A percentile compares a stretch with the other conserved stretches of the same genome.
These are phyloP conservation scores for Melopsittacus undulatus DNA, from an alignment of 2,797 vertebrate species.

Conservation along the genomic window DNA sequence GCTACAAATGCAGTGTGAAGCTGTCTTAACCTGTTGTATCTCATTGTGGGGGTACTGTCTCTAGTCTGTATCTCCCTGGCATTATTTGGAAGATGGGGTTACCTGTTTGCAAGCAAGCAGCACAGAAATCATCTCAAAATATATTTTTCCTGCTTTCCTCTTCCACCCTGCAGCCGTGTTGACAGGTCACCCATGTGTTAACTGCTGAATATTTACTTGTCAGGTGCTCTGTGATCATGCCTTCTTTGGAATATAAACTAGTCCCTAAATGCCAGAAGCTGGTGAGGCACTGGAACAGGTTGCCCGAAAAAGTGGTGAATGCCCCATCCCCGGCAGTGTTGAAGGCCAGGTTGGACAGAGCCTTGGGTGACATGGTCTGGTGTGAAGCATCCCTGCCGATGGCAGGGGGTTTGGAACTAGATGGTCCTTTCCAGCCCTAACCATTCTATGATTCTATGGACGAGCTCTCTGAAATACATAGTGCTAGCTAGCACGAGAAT, in stretches of 20 bases:
- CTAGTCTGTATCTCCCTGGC: background rate
- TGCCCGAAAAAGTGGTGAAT: background rate
- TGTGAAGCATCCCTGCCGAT: background rate
- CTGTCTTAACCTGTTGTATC: background rate
- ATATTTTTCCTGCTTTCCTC: background rate
- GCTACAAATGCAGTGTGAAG: rapidly evolving
- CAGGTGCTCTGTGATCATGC: background rate
- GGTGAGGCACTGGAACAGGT: background rate
- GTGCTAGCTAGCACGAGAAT: background rate
- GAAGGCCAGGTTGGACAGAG: background rate
- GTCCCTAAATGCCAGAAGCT: background rate
- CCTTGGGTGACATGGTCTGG: background rate
- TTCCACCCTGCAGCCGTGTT: background rate
- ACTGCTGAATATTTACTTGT: background rate
- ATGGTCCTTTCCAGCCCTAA: background rate
- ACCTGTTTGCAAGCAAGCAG: background rate
- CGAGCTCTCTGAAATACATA: background rate
- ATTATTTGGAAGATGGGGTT: background rate
- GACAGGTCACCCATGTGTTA: background rate
- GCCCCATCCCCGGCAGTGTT: background rate
- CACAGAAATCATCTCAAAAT: background rate
- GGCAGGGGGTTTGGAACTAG: background rate
- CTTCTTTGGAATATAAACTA: background rate
- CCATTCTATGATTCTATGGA: background rate
- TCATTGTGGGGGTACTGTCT: background rate